Base-by-base conservation (phyloP, 2,888 invertebrate genomes). In the Sthenelais limicola region DNA sequence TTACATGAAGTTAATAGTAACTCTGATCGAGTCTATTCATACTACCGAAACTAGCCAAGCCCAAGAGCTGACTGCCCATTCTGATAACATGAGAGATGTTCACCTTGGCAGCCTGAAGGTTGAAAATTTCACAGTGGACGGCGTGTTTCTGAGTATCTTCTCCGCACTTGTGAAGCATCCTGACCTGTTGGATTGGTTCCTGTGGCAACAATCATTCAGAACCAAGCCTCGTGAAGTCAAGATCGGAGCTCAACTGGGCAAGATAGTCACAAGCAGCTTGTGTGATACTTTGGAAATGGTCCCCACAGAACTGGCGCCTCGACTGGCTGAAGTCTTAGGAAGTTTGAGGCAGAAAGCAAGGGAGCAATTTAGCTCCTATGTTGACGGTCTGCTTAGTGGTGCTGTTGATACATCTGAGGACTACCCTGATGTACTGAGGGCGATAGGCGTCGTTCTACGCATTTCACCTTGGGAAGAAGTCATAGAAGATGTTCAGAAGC, bases 201-300 rank as follows among this genome's bases (percentile, higher is more conserved):
- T 62, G 38, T 62, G 62, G 62, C 7, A 62, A 15, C 21, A 24
- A 18, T 18, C 38, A 21, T 2, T 62, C 3, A 28, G 62, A 5
- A 62, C 62, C 38, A 62, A 38, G 24, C 38, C 38, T 12, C 35
- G 26, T 26, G 35, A 35, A 7, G 62, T 43, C 35, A 62, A 62
- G 38, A 35, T 62, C 7, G 62, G 62, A 7, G n/a, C 38, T n/a
- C 21, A 24, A 38, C 38, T 62, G 3, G n/a, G 62, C 2, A 12
- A 7, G 3, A 15, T 62, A 15, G 18, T 62, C 18, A 62, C 62
- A n/a, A 26, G 24, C 21, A 33, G 43, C 15, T 18, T n/a, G 3
- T 21, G 38, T 38, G 2, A 15, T 3, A 62, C 43, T 7, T 3
- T 62, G 9, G 3, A 24, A 7, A n/a, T 1, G 24, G 38, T 38